These are phyloP conservation scores for Hyposoter dolosus DNA, from an alignment of 2,888 invertebrate genomes.

Conservation along the genomic window DNA sequence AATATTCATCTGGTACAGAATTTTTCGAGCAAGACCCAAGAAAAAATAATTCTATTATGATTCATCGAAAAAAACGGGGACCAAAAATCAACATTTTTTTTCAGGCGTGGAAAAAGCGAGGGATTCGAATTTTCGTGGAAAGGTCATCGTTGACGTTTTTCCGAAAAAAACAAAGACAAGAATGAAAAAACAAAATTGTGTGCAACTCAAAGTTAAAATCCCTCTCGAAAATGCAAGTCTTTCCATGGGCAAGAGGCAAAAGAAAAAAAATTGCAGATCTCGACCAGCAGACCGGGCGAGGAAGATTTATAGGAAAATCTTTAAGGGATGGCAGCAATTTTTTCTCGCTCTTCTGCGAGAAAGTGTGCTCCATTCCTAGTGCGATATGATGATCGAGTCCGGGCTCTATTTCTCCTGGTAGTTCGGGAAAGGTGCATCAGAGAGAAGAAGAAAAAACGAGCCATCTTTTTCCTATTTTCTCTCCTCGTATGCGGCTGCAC, in stretches of 20 bases:
- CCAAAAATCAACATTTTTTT: not conserved
- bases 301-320: constrained; percentile 47
- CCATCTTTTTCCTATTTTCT: constrained; percentile 41
- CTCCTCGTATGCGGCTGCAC: constrained; percentile 22
- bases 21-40: constrained; percentile 28
- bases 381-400: constrained; percentile 58
- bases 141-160: not conserved
- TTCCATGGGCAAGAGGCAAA: not conserved
- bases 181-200: not conserved
- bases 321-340: constrained; percentile 49
- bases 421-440: not conserved
- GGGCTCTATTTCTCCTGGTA: constrained; percentile 37
- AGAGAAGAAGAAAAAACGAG: constrained; percentile 31
- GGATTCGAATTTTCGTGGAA: not conserved
- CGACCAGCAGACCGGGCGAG: constrained; percentile 6
- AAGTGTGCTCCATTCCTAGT: constrained; percentile 37
- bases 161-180: not conserved
- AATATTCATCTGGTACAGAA: not conserved
- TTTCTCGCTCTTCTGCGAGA: constrained; percentile 49
- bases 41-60: constrained; percentile 29
- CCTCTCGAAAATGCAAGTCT: not conserved
- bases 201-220: not conserved
- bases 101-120: not conserved
- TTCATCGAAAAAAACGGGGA: not conserved
- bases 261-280: constrained; percentile 5